Evolutionary conservation across 1,140 invertebrate genomes (phyloP).

Genomic region (Physella acuta): DNA sequence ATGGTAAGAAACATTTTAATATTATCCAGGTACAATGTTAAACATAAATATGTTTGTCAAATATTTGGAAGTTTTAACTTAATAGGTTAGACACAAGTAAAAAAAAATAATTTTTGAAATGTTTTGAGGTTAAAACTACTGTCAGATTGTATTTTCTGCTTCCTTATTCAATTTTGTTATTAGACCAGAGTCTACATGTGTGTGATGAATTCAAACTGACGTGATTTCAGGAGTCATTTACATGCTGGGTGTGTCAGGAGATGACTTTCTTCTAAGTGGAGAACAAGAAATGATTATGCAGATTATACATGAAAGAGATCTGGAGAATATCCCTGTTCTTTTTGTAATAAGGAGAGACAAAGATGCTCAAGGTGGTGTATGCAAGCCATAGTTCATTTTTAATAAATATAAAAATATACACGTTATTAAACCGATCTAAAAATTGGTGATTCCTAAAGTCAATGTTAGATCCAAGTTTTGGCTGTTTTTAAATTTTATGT

Average conservation of each 20-base stretch:
- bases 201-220: not conserved
- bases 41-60: not conserved
- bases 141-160: not conserved
- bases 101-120: not conserved
- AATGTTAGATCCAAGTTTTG: too few species aligned
- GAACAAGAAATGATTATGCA: not conserved
- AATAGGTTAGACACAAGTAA: not conserved
- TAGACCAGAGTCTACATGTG: not conserved
- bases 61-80: not conserved
- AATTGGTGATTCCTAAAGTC: too few species aligned
- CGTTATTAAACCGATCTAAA: too few species aligned
- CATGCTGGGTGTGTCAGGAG: conserved; percentile 11
- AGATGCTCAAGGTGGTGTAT: too few species aligned
- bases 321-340: conserved; percentile 18
- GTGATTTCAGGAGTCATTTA: conserved; percentile 8
- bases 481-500: too few species aligned
- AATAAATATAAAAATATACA: too few species aligned
- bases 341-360: too few species aligned
- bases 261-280: not conserved
- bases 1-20: conserved; percentile 10
- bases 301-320: conserved; percentile 11
- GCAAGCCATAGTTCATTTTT: too few species aligned
- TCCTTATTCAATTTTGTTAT: not conserved
- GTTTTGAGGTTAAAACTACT: not conserved
- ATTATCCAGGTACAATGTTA: too few species aligned